These are phyloP conservation scores for Lypha dubia DNA, from an alignment of 2,888 invertebrate species.

Conservation along the genomic window DNA sequence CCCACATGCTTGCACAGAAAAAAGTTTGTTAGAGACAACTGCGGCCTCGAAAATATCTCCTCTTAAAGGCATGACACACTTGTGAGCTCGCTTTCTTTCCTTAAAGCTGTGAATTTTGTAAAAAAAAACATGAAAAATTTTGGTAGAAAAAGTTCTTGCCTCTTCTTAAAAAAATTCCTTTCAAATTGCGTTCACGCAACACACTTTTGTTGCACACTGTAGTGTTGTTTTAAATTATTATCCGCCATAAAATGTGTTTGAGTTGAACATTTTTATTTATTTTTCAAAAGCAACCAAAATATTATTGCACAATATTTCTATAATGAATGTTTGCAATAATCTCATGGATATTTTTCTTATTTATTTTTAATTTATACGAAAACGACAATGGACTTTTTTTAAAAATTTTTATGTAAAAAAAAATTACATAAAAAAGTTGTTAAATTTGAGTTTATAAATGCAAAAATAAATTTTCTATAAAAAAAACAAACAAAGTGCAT, in stretches of 20 bases:
- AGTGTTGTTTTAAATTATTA: slow-evolving; percentile 14
- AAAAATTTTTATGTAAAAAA: slow-evolving; percentile 28
- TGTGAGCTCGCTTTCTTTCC: no score
- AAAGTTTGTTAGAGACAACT: no score
- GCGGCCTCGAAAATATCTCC: no score
- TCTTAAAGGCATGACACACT: no score
- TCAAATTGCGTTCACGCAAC: no score
- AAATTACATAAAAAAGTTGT: background rate
- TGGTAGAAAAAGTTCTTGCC: no score
- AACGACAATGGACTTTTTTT: slow-evolving; percentile 44
- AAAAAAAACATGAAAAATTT: no score
- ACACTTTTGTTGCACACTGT: slow-evolving; percentile 22
- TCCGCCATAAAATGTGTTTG: slow-evolving; percentile 29
- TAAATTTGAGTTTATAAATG: slow-evolving; percentile 32
- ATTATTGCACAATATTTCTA: slow-evolving; percentile 53
- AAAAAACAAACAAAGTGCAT: background rate
- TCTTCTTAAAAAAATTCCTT: no score
- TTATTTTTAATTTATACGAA: slow-evolving; percentile 39
- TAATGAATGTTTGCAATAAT: background rate
- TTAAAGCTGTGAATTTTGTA: no score
- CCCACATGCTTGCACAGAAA: no score
- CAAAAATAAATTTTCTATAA: slow-evolving; percentile 28
- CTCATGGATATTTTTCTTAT: slow-evolving; percentile 44
- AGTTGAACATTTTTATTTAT: slow-evolving; percentile 32
- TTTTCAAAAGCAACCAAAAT: slow-evolving; percentile 26